Evolutionary conservation across 2,113 vertebrate species (phyloP), one percentile per base, ranked within the genome.

Genomic region (Hymenochirus boettgeri): DNA sequence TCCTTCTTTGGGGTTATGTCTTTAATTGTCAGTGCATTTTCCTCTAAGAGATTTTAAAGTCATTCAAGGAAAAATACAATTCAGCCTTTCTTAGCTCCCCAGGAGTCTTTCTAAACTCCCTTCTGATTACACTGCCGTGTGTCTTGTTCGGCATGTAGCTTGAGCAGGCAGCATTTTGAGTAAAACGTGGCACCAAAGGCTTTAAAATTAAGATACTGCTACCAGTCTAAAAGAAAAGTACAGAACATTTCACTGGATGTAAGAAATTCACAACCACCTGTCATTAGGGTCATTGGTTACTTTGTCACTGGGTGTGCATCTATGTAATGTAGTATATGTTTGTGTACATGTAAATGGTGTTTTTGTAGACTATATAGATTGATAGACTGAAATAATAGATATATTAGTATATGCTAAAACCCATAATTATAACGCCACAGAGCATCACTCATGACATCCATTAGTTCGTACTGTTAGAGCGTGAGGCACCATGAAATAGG

Each of bases 31-130:
- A 25, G 42, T 50, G 42, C 54, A 57, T 57, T 57, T 65, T 51
- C 24, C 31, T 50, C 22, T 35, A 50, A 65, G 29, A 57, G 63
- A 54, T 37, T 65, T 29, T 57, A 57, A 65, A 65, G 63, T 57
- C 63, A 57, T 65, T 65, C 54, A 65, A 65, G 63, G 63, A 65
- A 65, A 57, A 57, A 57, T 35, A 57, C 54, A 24, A 50, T 65
- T 8, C 62, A 57, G 57, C 63, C 63, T 57, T 57, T 65, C 47
- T 57, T 57, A 57, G 26, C 63, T 65, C 63, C 63, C 63, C 54
- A 26, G 54, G 63, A 65, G 63, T 21, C 27, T 25, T 21, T 17
- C 54, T 57, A 21, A 48, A 24, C 42, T 57, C 63, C 54, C 54
- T 65, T 45, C 63, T 50, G 53, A 65, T 57, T 65, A 57, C 45